These are phyloP conservation scores for Heliconius ismenius DNA, from an alignment of 2,888 invertebrate genomes.

Conservation along the genomic window DNA sequence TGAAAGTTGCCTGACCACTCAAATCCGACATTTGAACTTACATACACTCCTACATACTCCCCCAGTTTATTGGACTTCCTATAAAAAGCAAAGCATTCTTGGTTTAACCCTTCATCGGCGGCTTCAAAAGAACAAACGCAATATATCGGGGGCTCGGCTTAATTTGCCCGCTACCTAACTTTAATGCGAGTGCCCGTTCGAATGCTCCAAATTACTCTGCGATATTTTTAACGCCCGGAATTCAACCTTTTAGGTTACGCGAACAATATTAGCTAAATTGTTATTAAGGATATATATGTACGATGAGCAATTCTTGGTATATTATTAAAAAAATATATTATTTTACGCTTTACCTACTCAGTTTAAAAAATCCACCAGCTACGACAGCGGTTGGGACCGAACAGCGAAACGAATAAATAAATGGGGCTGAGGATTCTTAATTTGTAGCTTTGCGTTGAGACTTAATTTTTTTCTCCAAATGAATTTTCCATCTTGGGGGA, in stretches of 20 bases:
- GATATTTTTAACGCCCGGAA: constrained; percentile 80
- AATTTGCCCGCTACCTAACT: constrained; percentile 77
- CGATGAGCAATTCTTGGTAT: constrained; percentile 37
- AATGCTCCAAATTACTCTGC: constrained; percentile 79
- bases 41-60: constrained; percentile 45
- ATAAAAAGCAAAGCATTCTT: constrained; percentile 83
- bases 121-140: constrained; percentile 82
- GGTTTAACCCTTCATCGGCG: constrained; percentile 80
- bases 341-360: constrained; percentile 34
- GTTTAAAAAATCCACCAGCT: constrained; percentile 36
- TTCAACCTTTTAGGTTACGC: constrained; percentile 75
- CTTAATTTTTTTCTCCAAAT: constrained; percentile 76
- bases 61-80: constrained; percentile 70
- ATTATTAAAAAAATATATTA: constrained; percentile 23
- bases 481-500: constrained; percentile 79
- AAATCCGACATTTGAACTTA: constrained; percentile 36
- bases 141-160: constrained; percentile 79
- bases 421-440: constrained; percentile 54
- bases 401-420: constrained; percentile 49
- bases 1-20: constrained; percentile 41
- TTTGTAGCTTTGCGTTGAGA: constrained; percentile 64
- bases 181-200: constrained; percentile 71
- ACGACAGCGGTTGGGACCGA: constrained; percentile 42
- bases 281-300: constrained; percentile 43
- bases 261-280: constrained; percentile 70